Conservation (phyloP, 2,113 vertebrate genomes). For the Ailurus styani region DNA sequence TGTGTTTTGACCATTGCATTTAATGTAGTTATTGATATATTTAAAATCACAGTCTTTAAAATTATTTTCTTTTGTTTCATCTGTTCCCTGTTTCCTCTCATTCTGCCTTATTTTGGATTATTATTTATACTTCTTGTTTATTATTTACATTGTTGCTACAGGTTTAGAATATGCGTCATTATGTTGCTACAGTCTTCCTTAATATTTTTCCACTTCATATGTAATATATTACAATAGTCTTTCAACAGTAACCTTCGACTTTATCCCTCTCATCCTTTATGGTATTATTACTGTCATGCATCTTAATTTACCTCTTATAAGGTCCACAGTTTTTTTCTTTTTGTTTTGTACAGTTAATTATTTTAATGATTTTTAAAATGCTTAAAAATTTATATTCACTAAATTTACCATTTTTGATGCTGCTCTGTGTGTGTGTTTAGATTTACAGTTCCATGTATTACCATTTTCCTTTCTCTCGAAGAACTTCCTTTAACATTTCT, state of each 20-base stretch:
- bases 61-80: background rate
- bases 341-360: background rate
- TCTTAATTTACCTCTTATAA: background rate
- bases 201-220: background rate
- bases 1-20: background rate
- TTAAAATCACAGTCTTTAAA: background rate
- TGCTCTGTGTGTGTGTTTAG: background rate
- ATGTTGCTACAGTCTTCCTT: background rate
- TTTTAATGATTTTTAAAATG: background rate
- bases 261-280: background rate
- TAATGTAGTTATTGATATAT: background rate
- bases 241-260: background rate
- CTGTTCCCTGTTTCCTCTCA: background rate
- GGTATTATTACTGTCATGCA: background rate
- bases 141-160: background rate
- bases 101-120: conserved; percentile 6
- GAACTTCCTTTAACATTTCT: background rate
- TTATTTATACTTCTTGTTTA: background rate
- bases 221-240: background rate
- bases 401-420: background rate
- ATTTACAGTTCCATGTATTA: background rate
- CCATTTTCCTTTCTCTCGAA: background rate
- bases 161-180: background rate
- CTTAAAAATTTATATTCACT: background rate
- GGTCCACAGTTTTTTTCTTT: background rate